phyloP scores from a whole-genome alignment of 2,888 invertebrate genomes.

The Parnassius mnemosyne region DNA sequence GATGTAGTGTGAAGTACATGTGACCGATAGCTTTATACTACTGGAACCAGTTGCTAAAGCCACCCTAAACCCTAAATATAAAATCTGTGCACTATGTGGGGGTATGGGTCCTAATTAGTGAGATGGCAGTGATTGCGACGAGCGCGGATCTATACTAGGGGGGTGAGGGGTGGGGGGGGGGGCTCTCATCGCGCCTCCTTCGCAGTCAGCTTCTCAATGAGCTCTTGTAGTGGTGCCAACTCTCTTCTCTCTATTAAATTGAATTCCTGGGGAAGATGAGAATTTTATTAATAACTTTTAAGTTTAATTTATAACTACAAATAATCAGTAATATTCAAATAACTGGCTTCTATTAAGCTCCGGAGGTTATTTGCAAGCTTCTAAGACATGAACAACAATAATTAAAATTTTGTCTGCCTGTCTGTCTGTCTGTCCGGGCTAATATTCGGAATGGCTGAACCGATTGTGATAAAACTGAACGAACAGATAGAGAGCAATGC shows the following conservation, averaged over 20 bases:
- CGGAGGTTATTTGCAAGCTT: too few relatives aligned
- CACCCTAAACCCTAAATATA: neutral
- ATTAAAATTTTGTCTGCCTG: too few relatives aligned
- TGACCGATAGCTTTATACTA: neutral
- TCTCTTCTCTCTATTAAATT: slow-evolving; percentile 97
- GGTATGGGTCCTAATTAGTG: neutral
- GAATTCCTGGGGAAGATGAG: slow-evolving; percentile 89
- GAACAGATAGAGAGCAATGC: too few relatives aligned
- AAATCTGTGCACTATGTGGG: neutral
- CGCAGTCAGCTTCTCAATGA: slow-evolving; percentile 96
- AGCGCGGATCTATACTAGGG: neutral
- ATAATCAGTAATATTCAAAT: too few relatives aligned
- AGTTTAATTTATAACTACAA: too few relatives aligned
- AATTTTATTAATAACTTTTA: neutral
- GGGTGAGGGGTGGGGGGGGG: neutral
- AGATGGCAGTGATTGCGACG: neutral
- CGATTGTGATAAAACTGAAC: too few relatives aligned
- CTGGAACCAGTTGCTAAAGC: neutral
- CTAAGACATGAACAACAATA: too few relatives aligned
- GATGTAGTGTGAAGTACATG: neutral
- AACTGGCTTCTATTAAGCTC: too few relatives aligned
- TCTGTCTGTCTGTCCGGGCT: too few relatives aligned
- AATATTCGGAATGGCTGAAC: too few relatives aligned
- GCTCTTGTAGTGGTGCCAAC: slow-evolving; percentile 97
- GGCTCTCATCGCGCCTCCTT: slow-evolving; percentile 90